Conservation (phyloP, 2,888 invertebrate genomes). For the Reticulitermes lucifugus region DNA sequence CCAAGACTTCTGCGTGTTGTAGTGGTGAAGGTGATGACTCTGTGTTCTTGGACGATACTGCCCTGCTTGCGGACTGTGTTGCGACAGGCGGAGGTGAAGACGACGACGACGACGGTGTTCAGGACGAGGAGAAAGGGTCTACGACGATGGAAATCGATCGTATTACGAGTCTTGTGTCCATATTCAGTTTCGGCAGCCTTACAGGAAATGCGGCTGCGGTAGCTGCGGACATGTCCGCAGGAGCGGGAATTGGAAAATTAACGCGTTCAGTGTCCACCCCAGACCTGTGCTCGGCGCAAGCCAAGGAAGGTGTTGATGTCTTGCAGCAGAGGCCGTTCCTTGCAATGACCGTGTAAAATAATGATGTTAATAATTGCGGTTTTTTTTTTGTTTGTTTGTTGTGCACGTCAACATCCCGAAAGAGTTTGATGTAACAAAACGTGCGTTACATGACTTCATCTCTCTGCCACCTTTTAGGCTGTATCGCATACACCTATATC, state of each 20-base stretch:
- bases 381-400: background rate
- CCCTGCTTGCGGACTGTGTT: constrained; percentile 62
- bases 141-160: constrained; percentile 70
- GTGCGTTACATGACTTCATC: background rate
- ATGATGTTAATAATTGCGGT: background rate
- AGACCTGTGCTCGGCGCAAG: constrained; percentile 68
- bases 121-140: constrained; percentile 56
- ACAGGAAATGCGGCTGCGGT: constrained; percentile 37
- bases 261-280: constrained; percentile 67
- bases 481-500: background rate
- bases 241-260: constrained; percentile 56
- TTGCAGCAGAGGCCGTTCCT: constrained; percentile 66
- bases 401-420: background rate
- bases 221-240: constrained; percentile 47
- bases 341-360: constrained; percentile 68
- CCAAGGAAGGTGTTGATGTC: constrained; percentile 64
- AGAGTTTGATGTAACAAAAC: background rate
- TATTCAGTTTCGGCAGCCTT: constrained; percentile 68
- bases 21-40: constrained; percentile 58
- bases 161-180: constrained; percentile 70
- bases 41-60: constrained; percentile 64
- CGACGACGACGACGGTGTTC: constrained; percentile 56
- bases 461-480: background rate
- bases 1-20: constrained; percentile 58
- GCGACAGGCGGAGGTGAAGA: constrained; percentile 55